Evolutionary conservation across 2,113 vertebrate species (phyloP).

Genomic region (Rattus rattus): DNA sequence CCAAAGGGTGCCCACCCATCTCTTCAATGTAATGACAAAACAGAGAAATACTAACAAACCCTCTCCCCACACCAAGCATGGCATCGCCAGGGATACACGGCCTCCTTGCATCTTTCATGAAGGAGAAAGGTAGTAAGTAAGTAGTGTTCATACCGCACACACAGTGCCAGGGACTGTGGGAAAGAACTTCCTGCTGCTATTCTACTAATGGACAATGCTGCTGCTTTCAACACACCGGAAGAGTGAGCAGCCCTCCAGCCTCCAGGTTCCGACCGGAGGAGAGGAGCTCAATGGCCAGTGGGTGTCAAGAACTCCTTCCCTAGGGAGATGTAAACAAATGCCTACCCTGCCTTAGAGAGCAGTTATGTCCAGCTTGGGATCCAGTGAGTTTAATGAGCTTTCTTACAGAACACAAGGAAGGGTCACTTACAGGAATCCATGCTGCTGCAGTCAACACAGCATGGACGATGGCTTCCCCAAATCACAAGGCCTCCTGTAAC

Average conservation of each 20-base stretch:
- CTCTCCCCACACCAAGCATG: rapidly evolving
- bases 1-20: rapidly evolving
- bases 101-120: not conserved
- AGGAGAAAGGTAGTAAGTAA: not conserved
- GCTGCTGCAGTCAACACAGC: not conserved
- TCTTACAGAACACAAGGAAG: not conserved
- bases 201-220: not conserved
- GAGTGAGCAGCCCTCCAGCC: not conserved
- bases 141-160: not conserved
- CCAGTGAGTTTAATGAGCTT: not conserved
- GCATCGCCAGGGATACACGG: not conserved
- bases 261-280: not conserved
- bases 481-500: not conserved
- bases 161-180: not conserved
- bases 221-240: not conserved
- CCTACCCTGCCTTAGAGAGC: not conserved
- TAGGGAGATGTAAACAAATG: not conserved
- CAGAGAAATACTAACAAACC: too few relatives aligned
- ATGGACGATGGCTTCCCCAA: not conserved
- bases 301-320: not conserved
- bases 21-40: not conserved
- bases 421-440: not conserved
- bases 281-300: not conserved
- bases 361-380: not conserved
- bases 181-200: not conserved